Evolutionary conservation across 1,140 invertebrate genomes (phyloP), one percentile per base, ranked within the genome.

Genomic region (Caerostris extrusa): DNA sequence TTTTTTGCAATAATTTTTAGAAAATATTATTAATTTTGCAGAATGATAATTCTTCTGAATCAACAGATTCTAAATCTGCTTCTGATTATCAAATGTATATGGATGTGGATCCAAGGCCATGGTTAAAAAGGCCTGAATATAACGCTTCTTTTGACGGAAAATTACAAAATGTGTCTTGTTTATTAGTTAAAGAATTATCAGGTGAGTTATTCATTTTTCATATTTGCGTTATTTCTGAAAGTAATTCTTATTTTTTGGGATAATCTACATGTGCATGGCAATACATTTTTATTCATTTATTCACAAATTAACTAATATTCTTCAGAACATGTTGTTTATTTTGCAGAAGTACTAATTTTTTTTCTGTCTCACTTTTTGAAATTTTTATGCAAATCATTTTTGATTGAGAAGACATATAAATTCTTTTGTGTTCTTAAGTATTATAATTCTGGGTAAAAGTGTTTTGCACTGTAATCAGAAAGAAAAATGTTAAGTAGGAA

Each of bases 51-150:
- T 64, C 53, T 14, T 64, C 53, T 8, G 93, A 94, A 50, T 60
- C 64, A 61, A 55, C 85, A 69, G 90, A 94, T 90, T 87, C 64
- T n/a, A 93, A 95, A 64, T 5, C 12, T 12, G 94, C 87, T 67
- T 86, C 58, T 57, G 94, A 94, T 67, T 95, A 86, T 77, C 83
- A 90, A 90, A 50, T 71, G 10, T 81, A 77, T 34, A 88, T 92
- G 83, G n/a, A 64, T 77, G 57, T 91, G 17, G 89, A 94, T 10
- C 55, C 61, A 5, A n/a, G 10, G 7, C 94, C 94, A 85, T 94
- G 94, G 94, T 58, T 19, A 19, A 85, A 85, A 56, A 69, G 88
- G 82, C 50, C 60, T 7, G 61, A 60, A 61, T 12, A 87, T 10
- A 87, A 56, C 1, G 34, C 34, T 34, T 34, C 34, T 34, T 34